Conservation (phyloP, 1,140 invertebrate genomes). For the Drosophila ironensis region DNA sequence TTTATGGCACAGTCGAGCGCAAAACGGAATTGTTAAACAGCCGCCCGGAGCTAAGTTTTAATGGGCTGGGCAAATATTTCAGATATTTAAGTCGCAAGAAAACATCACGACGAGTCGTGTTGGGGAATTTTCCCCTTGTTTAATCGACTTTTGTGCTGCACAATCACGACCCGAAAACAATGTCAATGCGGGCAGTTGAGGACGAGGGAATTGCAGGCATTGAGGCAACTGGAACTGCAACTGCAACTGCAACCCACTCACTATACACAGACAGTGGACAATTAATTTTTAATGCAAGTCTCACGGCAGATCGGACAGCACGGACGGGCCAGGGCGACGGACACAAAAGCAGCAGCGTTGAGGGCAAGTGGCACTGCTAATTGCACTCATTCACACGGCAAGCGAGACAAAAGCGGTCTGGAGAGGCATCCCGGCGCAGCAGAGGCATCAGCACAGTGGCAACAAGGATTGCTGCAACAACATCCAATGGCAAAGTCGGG, state of each 20-base stretch:
- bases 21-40: conserved; percentile 10
- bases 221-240: not conserved
- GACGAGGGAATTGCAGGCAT: not conserved
- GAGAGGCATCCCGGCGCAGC: conserved; percentile 47
- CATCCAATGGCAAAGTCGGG: conserved; percentile 5
- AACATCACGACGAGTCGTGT: too few species aligned
- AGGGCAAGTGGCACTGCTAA: conserved; percentile 68
- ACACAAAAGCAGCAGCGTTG: conserved; percentile 50
- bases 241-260: not conserved
- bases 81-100: too few species aligned
- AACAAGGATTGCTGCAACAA: conserved; percentile 8
- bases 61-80: not conserved
- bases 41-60: not conserved
- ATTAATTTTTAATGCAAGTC: conserved; percentile 69
- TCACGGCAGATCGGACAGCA: conserved; percentile 47
- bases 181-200: conserved; percentile 3
- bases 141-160: conserved; percentile 38
- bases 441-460: conserved; percentile 5
- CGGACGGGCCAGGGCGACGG: conserved; percentile 3
- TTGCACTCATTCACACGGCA: conserved; percentile 74
- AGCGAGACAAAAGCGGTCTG: conserved; percentile 52
- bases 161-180: conserved; percentile 40
- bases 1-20: not conserved
- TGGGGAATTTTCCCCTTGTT: conserved; percentile 9
- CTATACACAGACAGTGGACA: conserved; percentile 42